Evolutionary conservation across 2,888 invertebrate species (phyloP).

Genomic region (Hirtodrosophila confusa): DNA sequence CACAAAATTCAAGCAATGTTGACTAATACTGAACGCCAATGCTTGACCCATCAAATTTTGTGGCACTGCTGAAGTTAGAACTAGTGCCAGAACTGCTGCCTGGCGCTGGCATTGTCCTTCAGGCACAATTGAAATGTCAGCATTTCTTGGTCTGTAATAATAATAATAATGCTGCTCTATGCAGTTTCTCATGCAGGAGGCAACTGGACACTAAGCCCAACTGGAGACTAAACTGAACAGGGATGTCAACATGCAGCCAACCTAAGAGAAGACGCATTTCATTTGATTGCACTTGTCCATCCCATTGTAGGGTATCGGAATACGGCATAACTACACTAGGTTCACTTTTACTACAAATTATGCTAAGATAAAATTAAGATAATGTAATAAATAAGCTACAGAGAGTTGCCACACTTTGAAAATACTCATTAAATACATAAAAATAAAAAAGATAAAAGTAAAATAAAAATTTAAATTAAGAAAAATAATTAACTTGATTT

Average conservation of each 20-base stretch:
- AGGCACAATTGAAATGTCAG: constrained; percentile 55
- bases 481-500: too few species aligned
- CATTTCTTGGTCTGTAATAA: constrained; percentile 41
- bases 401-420: too few species aligned
- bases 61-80: constrained; percentile 11
- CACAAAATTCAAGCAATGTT: constrained; percentile 2
- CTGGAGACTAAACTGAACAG: neutral
- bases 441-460: too few species aligned
- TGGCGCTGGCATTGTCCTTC: constrained; percentile 15
- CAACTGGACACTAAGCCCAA: constrained; percentile 3
- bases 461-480: too few species aligned
- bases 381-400: too few species aligned
- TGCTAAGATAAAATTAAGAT: too few species aligned
- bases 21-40: constrained; percentile 43
- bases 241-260: constrained; percentile 12
- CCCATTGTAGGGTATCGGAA: neutral
- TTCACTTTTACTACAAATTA: too few species aligned
- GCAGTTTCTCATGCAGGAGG: constrained; percentile 10
- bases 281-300: neutral
- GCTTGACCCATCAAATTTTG: constrained; percentile 62
- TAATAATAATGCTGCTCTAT: constrained; percentile 26
- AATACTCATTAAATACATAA: too few species aligned
- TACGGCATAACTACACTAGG: too few species aligned
- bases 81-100: neutral
- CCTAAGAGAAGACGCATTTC: neutral